Percentiles rank a stretch among this genome's conserved stretches.
These are phyloP conservation scores for Hyles lineata DNA, from an alignment of 2,888 invertebrate genomes.

Conservation along the genomic window DNA sequence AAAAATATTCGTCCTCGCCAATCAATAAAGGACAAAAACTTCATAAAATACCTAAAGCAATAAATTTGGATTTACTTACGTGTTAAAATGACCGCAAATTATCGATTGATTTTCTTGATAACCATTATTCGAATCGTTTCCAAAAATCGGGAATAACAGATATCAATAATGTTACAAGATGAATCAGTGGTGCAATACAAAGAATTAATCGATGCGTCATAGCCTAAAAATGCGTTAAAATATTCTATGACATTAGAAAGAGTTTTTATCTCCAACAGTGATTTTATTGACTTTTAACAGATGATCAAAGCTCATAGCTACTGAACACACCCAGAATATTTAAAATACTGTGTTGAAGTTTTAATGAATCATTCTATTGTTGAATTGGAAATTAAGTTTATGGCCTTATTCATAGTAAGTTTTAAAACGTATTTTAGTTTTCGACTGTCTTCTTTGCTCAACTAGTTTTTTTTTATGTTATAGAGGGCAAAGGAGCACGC, in stretches of 20 bases:
- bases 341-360: background rate
- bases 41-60: background rate
- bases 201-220: constrained; percentile 1
- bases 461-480: too few species aligned
- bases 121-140: background rate
- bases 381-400: too few species aligned
- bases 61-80: background rate
- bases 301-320: background rate
- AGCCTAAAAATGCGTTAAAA: background rate
- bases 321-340: background rate
- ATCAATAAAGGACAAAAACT: background rate
- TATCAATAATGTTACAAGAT: background rate
- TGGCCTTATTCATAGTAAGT: too few species aligned
- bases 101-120: background rate
- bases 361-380: background rate
- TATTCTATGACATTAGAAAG: constrained; percentile 15
- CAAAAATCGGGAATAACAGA: background rate
- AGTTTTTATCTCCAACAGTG: too few species aligned
- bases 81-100: background rate
- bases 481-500: too few species aligned
- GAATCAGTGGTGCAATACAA: background rate
- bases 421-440: too few species aligned
- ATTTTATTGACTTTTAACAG: constrained; percentile 6
- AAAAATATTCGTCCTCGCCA: background rate
- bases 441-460: too few species aligned